Base-by-base conservation (phyloP, 1,140 invertebrate genomes). In the Caenorhabditis remanei region DNA sequence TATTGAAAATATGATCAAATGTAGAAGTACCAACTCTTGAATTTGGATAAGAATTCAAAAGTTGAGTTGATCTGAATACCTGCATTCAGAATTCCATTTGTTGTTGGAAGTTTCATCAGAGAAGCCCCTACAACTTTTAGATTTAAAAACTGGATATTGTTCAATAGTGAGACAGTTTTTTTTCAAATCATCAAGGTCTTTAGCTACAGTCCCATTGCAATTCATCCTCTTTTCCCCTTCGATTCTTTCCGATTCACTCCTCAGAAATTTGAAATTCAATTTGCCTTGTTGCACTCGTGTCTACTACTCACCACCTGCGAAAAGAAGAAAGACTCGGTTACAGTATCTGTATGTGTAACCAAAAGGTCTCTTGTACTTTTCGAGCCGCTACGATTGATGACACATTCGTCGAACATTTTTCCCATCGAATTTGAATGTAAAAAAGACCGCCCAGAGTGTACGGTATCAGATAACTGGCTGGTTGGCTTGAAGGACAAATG, bases 361-460 rank as follows among this genome's bases (percentile, higher is more conserved):
- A 71, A 71, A 71, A 71, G 65, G 65, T 71, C 65, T 71, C n/a
- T 14, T 71, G 65, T 41, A 71, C 65, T 71, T 32, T 67, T 71
- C 46, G 65, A 43, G 41, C 65, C 40, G 21, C 9, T 71, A 46
- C 65, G n/a, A 71, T 32, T 24, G 61, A 63, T 63, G 65, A 67
- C 16, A 71, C 65, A 71, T 19, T 71, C 41, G 19, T 24, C 46
- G 43, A 7, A 19, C 16, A 71, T 32, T 63, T 63, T 19, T 40
- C 55, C 13, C 6, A 19, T 58, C n/a, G 55, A 58, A 58, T 58
- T n/a, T 58, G 13, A 58, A 58, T 19, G 55, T 19, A 7, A 7
- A 58, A n/a, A 7, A 58, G 55, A 19, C n/a, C 16, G 50, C 9
- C 50, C 32, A 32, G 0, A 32, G 65, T 1, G 46, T 48, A 50